Evolutionary conservation across 2,113 vertebrate genomes (phyloP).

Genomic region (Myanophis thanlyinensis): DNA sequence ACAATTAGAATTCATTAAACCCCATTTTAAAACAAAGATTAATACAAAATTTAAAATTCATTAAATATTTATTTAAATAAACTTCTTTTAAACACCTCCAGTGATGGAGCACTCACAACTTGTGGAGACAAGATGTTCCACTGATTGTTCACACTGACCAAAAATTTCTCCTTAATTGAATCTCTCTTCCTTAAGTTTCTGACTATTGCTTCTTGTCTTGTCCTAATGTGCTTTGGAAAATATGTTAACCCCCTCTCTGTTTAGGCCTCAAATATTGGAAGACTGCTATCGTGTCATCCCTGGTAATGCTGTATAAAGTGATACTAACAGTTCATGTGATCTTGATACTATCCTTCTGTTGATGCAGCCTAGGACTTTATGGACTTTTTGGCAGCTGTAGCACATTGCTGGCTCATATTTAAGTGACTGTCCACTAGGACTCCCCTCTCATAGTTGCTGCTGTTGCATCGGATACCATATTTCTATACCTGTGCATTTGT

Average conservation of each 20-base stretch:
- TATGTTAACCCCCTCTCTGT: background rate
- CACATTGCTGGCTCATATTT: too few relatives aligned
- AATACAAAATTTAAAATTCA: too few relatives aligned
- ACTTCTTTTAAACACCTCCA: too few relatives aligned
- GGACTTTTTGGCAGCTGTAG: background rate
- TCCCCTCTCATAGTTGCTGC: background rate
- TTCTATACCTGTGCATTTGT: background rate
- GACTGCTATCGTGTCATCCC: background rate
- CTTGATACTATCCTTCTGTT: background rate
- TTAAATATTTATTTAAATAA: too few relatives aligned
- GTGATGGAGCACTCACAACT: too few relatives aligned
- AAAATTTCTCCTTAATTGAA: too few relatives aligned
- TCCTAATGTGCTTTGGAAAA: background rate
- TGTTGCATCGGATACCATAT: background rate
- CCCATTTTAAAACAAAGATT: too few relatives aligned
- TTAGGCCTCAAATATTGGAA: background rate
- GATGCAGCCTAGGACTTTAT: background rate
- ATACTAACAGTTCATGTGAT: background rate
- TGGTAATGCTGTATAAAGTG: background rate
- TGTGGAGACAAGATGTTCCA: too few relatives aligned
- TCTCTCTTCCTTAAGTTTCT: too few relatives aligned
- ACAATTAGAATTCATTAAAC: too few relatives aligned
- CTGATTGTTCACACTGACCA: too few relatives aligned
- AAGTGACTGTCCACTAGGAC: background rate
- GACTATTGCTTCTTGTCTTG: background rate